These are phyloP conservation scores for Pegea sp. DNA, from an alignment of 23 tunicate genomes.

Conservation along the genomic window DNA sequence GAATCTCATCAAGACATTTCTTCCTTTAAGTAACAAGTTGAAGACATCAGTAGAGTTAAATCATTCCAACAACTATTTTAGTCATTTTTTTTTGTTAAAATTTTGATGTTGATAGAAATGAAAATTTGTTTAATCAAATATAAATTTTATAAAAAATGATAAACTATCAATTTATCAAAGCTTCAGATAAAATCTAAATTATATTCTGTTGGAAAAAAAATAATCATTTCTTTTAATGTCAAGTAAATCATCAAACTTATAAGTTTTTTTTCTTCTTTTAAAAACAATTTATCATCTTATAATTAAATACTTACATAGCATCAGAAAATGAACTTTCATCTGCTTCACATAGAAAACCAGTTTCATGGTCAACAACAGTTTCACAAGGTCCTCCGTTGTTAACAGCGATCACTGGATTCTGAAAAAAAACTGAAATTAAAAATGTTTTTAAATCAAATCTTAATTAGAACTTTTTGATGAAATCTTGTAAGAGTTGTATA, in stretches of 20 bases:
- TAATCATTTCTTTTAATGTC: neutral
- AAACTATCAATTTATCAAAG: neutral
- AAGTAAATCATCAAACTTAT: neutral
- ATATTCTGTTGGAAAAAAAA: no score
- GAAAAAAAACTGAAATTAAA: neutral
- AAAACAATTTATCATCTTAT: neutral
- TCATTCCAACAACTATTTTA: no score
- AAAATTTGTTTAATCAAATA: neutral
- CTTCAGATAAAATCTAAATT: no score
- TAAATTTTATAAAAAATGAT: neutral
- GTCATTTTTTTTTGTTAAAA: neutral
- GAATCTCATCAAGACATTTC: constrained; percentile 15
- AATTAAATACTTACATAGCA: constrained; percentile 30
- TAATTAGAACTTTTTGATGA: no score
- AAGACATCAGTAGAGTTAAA: no score
- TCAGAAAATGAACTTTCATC: constrained; percentile 22
- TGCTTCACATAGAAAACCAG: constrained; percentile 65
- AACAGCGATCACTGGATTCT: constrained; percentile 93
- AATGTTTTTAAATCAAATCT: no score
- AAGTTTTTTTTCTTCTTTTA: neutral
- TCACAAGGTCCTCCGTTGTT: constrained; percentile 88
- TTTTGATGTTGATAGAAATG: neutral
- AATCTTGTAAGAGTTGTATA: no score
- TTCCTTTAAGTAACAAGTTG: constrained; percentile 30
- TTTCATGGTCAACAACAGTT: constrained; percentile 40